Evolutionary conservation across 1,140 invertebrate species (phyloP).

Genomic region (Papilio machaon): DNA sequence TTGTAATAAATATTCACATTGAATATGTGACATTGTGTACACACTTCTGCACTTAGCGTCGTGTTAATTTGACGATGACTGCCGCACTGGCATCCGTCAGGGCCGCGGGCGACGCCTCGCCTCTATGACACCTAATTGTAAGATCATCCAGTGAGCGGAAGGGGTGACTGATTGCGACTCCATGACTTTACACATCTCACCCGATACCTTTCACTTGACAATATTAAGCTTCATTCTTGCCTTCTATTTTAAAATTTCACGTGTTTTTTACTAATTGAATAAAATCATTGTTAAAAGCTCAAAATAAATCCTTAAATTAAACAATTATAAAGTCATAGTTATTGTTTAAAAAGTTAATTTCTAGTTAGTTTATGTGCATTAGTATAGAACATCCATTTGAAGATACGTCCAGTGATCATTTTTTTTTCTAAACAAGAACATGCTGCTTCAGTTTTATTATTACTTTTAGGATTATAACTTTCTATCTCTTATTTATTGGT

Average conservation of each 20-base stretch:
- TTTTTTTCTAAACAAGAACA: neutral
- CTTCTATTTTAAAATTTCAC: conserved; percentile 11
- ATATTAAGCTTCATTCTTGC: conserved; percentile 25
- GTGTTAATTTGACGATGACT: conserved; percentile 66
- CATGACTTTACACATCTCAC: conserved; percentile 44
- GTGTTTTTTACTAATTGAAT: neutral
- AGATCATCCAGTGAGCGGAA: conserved; percentile 54
- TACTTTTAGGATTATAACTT: neutral
- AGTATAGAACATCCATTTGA: neutral
- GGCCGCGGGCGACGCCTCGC: conserved; percentile 48
- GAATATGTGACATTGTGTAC: conserved; percentile 52
- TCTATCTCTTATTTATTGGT: conserved; percentile 6
- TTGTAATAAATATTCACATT: conserved; percentile 28
- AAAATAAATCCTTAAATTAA: neutral
- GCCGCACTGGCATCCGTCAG: conserved; percentile 60
- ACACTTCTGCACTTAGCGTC: conserved; percentile 64
- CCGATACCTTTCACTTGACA: neutral
- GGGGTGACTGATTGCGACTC: conserved; percentile 56
- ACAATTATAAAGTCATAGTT: too few species aligned
- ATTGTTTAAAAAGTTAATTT: neutral
- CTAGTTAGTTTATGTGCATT: too few species aligned
- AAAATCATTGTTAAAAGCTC: neutral
- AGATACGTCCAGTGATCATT: neutral
- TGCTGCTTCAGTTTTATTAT: neutral
- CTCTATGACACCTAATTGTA: conserved; percentile 66